Evolutionary conservation across 2,888 invertebrate species (phyloP).

Genomic region (Monoplex corrugatus): DNA sequence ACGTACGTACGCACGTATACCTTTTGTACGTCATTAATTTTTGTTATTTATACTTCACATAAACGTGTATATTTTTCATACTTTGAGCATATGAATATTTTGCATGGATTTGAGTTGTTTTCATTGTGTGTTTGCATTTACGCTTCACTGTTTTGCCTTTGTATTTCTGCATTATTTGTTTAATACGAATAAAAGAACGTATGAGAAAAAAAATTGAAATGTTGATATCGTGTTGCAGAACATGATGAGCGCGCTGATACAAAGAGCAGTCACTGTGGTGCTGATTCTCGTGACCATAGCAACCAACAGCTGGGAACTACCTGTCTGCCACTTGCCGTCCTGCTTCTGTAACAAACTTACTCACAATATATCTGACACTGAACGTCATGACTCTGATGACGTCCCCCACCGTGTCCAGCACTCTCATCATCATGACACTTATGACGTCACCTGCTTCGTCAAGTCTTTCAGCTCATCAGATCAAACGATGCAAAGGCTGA

Average conservation of each 20-base stretch:
- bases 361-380: too few relatives aligned
- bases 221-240: not conserved
- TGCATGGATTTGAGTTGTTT: not conserved
- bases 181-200: too few relatives aligned
- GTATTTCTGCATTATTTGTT: too few relatives aligned
- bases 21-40: not conserved
- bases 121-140: not conserved
- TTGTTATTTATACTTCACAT: too few relatives aligned
- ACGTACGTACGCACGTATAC: not conserved
- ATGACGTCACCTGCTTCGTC: slow-evolving; percentile 27
- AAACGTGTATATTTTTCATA: too few relatives aligned
- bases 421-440: not conserved
- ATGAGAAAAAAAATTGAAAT: not conserved
- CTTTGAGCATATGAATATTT: too few relatives aligned
- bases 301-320: not conserved
- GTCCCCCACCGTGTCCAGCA: not conserved
- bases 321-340: not conserved
- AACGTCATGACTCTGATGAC: too few relatives aligned
- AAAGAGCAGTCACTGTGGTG: not conserved
- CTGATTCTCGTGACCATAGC: not conserved
- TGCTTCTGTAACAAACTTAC: not conserved
- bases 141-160: too few relatives aligned
- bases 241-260: too few relatives aligned
- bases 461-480: not conserved
- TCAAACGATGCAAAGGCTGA: not conserved